Conservation (phyloP, 2,113 vertebrate species). For the Gambusia affinis region DNA sequence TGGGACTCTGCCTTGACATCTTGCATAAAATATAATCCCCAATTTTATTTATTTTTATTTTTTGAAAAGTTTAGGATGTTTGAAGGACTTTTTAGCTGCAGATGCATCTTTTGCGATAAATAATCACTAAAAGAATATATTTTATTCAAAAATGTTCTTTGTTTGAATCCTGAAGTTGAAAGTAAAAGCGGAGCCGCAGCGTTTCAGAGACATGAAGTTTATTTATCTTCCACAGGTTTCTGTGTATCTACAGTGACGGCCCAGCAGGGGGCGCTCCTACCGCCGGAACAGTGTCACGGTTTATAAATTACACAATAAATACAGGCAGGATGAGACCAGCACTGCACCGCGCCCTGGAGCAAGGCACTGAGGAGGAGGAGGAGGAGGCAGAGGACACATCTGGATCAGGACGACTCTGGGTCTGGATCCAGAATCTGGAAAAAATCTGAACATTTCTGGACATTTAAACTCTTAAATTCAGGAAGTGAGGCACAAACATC, state of each 20-base stretch:
- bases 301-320: constrained; percentile 17
- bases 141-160: too few species aligned
- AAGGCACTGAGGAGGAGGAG: not conserved
- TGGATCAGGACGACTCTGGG: not conserved
- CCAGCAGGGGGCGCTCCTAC: not conserved
- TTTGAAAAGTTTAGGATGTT: too few species aligned
- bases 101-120: too few species aligned
- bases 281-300: not conserved
- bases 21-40: too few species aligned
- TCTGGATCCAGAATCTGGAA: not conserved
- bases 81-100: too few species aligned
- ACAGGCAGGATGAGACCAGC: not conserved
- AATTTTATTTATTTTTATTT: too few species aligned
- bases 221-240: constrained; percentile 2
- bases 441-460: too few species aligned
- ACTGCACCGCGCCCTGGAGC: not conserved
- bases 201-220: not conserved
- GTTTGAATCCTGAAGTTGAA: too few species aligned
- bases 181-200: not conserved
- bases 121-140: too few species aligned
- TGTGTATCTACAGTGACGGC: not conserved
- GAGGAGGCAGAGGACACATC: not conserved
- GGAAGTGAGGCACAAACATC: too few species aligned
- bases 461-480: too few species aligned
- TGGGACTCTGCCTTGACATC: too few species aligned